Percentiles rank a stretch among this genome's conserved stretches.
Conservation (phyloP, 2,888 invertebrate genomes). For the Tholera decimalis region DNA sequence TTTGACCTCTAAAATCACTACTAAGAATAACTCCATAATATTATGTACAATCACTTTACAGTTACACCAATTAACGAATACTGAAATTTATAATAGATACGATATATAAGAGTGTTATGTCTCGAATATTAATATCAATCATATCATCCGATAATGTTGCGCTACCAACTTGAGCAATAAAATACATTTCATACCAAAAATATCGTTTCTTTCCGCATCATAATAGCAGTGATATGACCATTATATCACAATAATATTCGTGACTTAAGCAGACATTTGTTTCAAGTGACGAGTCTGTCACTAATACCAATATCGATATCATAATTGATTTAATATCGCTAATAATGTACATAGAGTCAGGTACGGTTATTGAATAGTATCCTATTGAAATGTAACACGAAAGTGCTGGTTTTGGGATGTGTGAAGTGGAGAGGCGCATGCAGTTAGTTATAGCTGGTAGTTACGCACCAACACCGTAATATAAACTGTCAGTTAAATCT, state of each 20-base stretch:
- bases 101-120: slow-evolving; percentile 76
- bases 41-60: slow-evolving; percentile 80
- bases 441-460: slow-evolving; percentile 73
- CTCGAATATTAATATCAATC: slow-evolving; percentile 77
- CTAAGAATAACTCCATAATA: slow-evolving; percentile 74
- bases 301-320: slow-evolving; percentile 56
- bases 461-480: slow-evolving; percentile 79
- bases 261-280: slow-evolving; percentile 64
- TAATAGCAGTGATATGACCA: slow-evolving; percentile 88
- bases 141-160: slow-evolving; percentile 78
- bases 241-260: slow-evolving; percentile 82
- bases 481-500: slow-evolving; percentile 13
- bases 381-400: slow-evolving; percentile 22
- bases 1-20: slow-evolving; percentile 81
- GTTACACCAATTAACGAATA: slow-evolving; percentile 77
- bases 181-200: slow-evolving; percentile 88
- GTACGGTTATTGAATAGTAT: slow-evolving; percentile 47
- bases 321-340: slow-evolving; percentile 61
- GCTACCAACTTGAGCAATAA: slow-evolving; percentile 85
- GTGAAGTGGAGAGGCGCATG: slow-evolving; percentile 82
- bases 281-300: slow-evolving; percentile 40
- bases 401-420: slow-evolving; percentile 76
- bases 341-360: slow-evolving; percentile 50
- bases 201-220: slow-evolving; percentile 81
- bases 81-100: slow-evolving; percentile 68